phyloP scores from a whole-genome alignment of 2,113 vertebrate species.

The Columba livia region DNA sequence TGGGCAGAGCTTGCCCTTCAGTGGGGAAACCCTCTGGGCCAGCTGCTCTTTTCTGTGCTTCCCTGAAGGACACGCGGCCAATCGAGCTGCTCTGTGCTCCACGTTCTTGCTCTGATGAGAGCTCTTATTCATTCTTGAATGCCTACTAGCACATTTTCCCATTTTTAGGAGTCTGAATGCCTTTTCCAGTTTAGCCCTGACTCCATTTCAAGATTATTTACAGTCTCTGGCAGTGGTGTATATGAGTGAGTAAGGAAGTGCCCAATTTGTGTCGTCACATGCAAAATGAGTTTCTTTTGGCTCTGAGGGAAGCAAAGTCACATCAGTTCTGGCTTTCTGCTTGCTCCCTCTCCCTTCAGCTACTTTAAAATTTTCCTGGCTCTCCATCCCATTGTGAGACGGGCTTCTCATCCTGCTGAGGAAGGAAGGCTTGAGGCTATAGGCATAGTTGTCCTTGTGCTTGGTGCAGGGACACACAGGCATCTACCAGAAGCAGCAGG shows the following conservation, averaged over 20 bases:
- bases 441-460: background rate
- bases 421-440: background rate
- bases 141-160: background rate
- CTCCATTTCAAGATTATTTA: conserved; percentile 21
- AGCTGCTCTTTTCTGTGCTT: background rate
- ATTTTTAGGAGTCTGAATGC: conserved; percentile 28
- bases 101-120: background rate
- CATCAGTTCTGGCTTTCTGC: background rate
- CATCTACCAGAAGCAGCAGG: background rate
- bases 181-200: conserved; percentile 35
- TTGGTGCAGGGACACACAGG: background rate
- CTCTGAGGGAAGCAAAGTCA: background rate
- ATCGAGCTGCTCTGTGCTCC: background rate
- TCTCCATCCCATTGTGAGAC: background rate
- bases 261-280: background rate
- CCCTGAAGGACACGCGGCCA: background rate
- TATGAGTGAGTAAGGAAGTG: background rate
- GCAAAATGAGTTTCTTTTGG: conserved; percentile 21
- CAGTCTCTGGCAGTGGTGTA: background rate
- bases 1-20: background rate
- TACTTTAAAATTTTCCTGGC: conserved; percentile 36
- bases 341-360: background rate
- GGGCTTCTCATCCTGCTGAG: background rate
- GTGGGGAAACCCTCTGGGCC: background rate
- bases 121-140: conserved; percentile 4